Base-by-base conservation (phyloP, 2,888 invertebrate genomes). In the Cryptus viduatorius region DNA sequence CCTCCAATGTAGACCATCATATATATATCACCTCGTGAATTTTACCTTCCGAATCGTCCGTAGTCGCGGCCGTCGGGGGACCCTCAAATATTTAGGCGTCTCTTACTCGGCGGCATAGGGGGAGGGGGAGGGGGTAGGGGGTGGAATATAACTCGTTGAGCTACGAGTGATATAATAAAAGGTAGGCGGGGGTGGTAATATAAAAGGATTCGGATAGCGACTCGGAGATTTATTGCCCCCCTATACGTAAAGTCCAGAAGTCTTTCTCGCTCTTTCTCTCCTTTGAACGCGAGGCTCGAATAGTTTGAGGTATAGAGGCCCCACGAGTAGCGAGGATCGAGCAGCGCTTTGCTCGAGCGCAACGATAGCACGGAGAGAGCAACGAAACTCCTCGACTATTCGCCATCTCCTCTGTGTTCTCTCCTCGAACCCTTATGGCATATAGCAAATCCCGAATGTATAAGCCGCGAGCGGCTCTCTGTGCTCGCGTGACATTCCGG, bases 401-500 rank as follows among this genome's bases (percentile, higher is more conserved):
- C 48, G 48, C n/a, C n/a, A 7, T 14, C 61, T 31, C 37, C 12
- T n/a, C 68, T 50, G 37, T 73, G 19, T 16, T 53, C 71, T 48
- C 75, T 73, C 46, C 37, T 48, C 61, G 64, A 42, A 12, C 78
- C 71, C 72, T n/a, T 37, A 7, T 29, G 14, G 59, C 50, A 72
- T 50, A 79, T 64, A 37, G 31, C 29, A 29, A 76, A 76, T 79
- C 75, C 75, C 79, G 86, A 85, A 75, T 44, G 48, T 65, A 53
- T 75, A 82, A 83, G 82, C 73, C 80, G 75, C 69, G 79, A 71
- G 76, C 76, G 31, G 16, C 4, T 5, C 5, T 19, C 56, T 19
- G 10, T 48, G 79, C 59, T 87, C 75, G 87, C 87, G 87, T 87
- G 87, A 86, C 86, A 87, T 82, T 86, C 69, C 73, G 78, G 78